phyloP scores from a whole-genome alignment of 2,888 invertebrate species.

The Parnassius mnemosyne region DNA sequence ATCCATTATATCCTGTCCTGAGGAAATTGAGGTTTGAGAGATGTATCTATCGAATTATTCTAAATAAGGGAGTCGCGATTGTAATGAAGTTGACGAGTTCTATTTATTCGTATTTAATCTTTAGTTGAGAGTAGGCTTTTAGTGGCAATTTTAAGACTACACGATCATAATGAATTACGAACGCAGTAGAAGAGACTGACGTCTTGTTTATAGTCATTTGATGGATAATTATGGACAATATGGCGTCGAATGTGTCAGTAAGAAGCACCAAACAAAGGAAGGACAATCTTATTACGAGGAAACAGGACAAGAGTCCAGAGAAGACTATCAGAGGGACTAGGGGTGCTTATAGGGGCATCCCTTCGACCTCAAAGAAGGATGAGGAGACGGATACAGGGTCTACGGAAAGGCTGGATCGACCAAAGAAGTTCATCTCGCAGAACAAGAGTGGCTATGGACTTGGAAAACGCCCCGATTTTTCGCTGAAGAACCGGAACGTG shows the following conservation, averaged over 20 bases:
- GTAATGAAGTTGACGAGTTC: constrained; percentile 32
- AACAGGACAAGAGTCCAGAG: constrained; percentile 77
- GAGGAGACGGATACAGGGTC: constrained; percentile 67
- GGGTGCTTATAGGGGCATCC: constrained; percentile 67
- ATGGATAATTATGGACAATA: constrained; percentile 72
- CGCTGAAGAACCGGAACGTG: constrained; percentile 73
- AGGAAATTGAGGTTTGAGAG: constrained; percentile 11
- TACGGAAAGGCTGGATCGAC: constrained; percentile 73
- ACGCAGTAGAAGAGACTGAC: constrained; percentile 28
- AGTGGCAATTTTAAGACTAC: constrained; percentile 29
- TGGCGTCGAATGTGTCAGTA: constrained; percentile 69
- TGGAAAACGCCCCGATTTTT: constrained; percentile 74
- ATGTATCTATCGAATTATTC: constrained; percentile 32
- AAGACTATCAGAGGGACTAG: constrained; percentile 73
- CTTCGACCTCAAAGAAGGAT: constrained; percentile 70
- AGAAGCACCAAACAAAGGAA: constrained; percentile 71
- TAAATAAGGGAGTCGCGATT: constrained; percentile 29
- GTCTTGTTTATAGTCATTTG: constrained; percentile 40
- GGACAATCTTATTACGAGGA: constrained; percentile 74
- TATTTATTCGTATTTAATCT: constrained; percentile 33
- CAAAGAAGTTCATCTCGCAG: constrained; percentile 75
- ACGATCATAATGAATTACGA: constrained; percentile 37
- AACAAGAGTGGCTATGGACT: constrained; percentile 69
- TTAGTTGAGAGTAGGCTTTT: constrained; percentile 30
- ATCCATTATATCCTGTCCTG: constrained; percentile 31